Conservation (phyloP, 2,888 invertebrate genomes). For the Elegia similella region DNA sequence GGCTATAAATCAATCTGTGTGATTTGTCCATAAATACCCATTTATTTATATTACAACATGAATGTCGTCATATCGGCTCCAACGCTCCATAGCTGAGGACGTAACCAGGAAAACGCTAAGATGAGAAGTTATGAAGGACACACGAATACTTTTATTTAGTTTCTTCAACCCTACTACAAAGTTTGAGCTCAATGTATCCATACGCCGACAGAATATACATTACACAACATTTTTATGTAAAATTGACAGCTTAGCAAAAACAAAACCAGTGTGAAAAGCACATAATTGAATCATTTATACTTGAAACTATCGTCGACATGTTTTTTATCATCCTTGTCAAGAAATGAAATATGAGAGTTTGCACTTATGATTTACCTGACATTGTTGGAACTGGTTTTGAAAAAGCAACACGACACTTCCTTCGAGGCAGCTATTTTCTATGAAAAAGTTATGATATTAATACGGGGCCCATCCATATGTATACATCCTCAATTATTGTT, state of each 20-base stretch:
- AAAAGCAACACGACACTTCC: constrained; percentile 25
- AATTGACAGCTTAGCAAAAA: not conserved
- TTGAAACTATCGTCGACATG: constrained; percentile 7
- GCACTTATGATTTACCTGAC: constrained; percentile 13
- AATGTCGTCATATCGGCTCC: too few species aligned
- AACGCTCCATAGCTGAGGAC: too few species aligned
- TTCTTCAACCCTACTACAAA: not conserved
- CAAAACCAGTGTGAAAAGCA: constrained; percentile 4
- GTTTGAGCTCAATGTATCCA: not conserved
- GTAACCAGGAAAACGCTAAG: too few species aligned
- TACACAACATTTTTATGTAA: constrained; percentile 13
- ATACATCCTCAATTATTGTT: constrained; percentile 45
- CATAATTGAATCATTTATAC: constrained; percentile 17
- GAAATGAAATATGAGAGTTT: constrained; percentile 10
- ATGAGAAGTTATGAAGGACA: too few species aligned
- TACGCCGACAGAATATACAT: not conserved
- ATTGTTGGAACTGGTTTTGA: constrained; percentile 13
- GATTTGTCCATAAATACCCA: too few species aligned
- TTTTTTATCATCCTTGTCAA: constrained; percentile 7
- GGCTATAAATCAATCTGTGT: too few species aligned
- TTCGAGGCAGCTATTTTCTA: constrained; percentile 22
- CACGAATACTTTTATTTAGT: too few species aligned
- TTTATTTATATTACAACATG: too few species aligned
- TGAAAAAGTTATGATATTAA: constrained; percentile 29
- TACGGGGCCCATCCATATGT: constrained; percentile 38